Evolutionary conservation across 2,888 invertebrate species (phyloP), one percentile per base, ranked within the genome.

Genomic region (Pyrgus malvae): DNA sequence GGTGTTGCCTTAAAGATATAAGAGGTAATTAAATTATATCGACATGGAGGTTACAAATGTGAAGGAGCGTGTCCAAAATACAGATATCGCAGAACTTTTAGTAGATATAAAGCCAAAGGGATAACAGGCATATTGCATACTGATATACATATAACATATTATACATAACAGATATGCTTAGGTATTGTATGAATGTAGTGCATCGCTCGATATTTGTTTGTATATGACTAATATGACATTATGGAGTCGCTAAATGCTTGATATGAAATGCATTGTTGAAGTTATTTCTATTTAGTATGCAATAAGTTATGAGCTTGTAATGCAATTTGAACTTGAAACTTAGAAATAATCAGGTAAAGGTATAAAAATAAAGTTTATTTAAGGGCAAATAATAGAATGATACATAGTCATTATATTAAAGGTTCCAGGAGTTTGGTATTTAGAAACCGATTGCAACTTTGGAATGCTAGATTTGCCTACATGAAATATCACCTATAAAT

Each of bases 401-500:
- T n/a, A n/a, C n/a, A n/a, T n/a, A n/a, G n/a, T n/a, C n/a, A n/a
- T n/a, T n/a, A n/a, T n/a, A n/a, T n/a, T n/a, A n/a, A n/a, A n/a
- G n/a, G n/a, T 27, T 3, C 1, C 3, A 27, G 6, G 3, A 27
- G 27, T n/a, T 27, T 27, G 27, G 8, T 7, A 27, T n/a, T n/a
- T n/a, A n/a, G n/a, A n/a, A n/a, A n/a, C n/a, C 9, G 23, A 23
- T 46, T 9, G 35, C 6, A 23, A 46, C 19, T 5, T 14, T 3
- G 14, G 46, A 46, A 46, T 46, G 46, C 46, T 46, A 46, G 46
- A 46, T 23, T 35, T 46, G 35, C 35, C 27, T n/a, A n/a, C n/a
- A n/a, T n/a, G n/a, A n/a, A n/a, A n/a, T n/a, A 27, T 27, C 27
- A 11, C 11, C 11, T 31, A 12, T 31, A 31, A 12, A 31, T 31